A percentile compares a stretch with the other conserved stretches of the same genome.
Conservation (phyloP, 2,797 vertebrate species). For the Melanotaenia boesemani region DNA sequence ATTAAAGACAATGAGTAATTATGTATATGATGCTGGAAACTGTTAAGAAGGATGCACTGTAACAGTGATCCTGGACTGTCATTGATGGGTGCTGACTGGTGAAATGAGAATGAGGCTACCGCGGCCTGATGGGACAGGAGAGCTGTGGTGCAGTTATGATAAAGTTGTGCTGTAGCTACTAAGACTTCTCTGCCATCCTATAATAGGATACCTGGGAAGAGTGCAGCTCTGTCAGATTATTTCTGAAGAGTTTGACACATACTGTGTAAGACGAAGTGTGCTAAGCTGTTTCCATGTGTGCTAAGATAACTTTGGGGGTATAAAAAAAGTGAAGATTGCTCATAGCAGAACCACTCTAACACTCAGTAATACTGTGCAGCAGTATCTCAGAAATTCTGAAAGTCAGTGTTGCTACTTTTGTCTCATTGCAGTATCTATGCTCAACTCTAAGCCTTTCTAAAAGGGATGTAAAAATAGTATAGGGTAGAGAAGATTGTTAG, state of each 20-base stretch:
- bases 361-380: conserved; percentile 9
- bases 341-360: conserved; percentile 9
- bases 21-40: conserved; percentile 31
- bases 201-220: conserved; percentile 41
- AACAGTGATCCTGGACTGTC: conserved; percentile 22
- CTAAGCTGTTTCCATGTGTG: neutral
- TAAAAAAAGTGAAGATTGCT: conserved; percentile 15
- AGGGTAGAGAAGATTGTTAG: conserved; percentile 4
- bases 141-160: conserved; percentile 73
- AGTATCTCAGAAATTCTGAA: conserved; percentile 32
- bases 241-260: conserved; percentile 19
- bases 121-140: conserved; percentile 75
- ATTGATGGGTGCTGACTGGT: conserved; percentile 41
- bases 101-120: conserved; percentile 59
- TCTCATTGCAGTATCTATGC: conserved; percentile 8
- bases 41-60: conserved; percentile 22
- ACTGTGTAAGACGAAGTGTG: neutral
- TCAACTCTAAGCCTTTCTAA: conserved; percentile 23
- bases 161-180: conserved; percentile 67
- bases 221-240: conserved; percentile 14
- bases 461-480: conserved; percentile 41
- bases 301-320: neutral
- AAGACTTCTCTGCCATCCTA: conserved; percentile 54
- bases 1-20: conserved; percentile 33
- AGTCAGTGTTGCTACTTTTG: conserved; percentile 40